These are phyloP conservation scores for Athalia rosae DNA, from an alignment of 2,888 invertebrate genomes.

Conservation along the genomic window DNA sequence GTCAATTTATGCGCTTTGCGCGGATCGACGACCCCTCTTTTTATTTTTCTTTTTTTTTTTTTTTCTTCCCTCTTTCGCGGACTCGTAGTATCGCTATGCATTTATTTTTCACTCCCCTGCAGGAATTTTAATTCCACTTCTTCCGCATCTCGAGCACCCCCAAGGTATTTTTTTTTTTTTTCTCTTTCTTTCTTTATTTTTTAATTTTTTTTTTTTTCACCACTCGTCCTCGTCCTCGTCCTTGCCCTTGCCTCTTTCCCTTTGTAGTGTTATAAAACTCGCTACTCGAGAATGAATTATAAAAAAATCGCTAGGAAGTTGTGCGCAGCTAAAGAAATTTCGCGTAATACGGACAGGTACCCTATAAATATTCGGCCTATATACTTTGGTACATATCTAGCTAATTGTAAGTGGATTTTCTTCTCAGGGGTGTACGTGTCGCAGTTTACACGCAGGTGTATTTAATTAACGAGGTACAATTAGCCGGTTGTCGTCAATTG, in stretches of 20 bases:
- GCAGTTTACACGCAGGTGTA: too few relatives aligned
- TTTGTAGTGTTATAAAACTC: not conserved
- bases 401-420: too few relatives aligned
- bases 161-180: slow-evolving; percentile 49
- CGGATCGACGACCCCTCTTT: slow-evolving; percentile 50
- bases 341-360: too few relatives aligned
- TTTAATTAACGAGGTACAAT: too few relatives aligned
- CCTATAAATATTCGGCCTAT: too few relatives aligned
- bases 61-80: slow-evolving; percentile 48
- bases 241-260: slow-evolving; percentile 54
- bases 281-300: slow-evolving; percentile 40
- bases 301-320: slow-evolving; percentile 41
- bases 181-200: slow-evolving; percentile 52
- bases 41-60: slow-evolving; percentile 51
- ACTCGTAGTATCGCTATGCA: slow-evolving; percentile 41
- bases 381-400: too few relatives aligned
- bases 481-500: too few relatives aligned
- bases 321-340: slow-evolving; percentile 41
- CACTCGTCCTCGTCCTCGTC: slow-evolving; percentile 33
- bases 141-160: too few relatives aligned
- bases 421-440: too few relatives aligned
- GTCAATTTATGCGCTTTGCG: not conserved
- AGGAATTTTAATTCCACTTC: too few relatives aligned
- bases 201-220: slow-evolving; percentile 48
- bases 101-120: too few relatives aligned